Percentiles rank a stretch among this genome's conserved stretches.
Evolutionary conservation across 2,888 invertebrate genomes (phyloP).

Genomic region (Eurytoma californica): DNA sequence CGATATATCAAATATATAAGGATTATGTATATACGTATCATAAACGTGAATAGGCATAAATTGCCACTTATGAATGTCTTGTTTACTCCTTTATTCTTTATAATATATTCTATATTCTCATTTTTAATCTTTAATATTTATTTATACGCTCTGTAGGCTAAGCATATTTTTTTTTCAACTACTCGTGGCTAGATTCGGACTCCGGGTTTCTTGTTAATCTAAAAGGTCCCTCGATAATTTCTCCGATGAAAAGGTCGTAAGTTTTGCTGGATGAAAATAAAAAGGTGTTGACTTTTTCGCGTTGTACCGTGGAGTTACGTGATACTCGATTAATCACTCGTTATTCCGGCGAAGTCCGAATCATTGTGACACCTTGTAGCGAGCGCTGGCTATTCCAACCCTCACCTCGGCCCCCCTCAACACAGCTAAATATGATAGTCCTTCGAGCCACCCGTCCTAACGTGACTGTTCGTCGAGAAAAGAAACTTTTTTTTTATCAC

Average conservation of each 20-base stretch:
- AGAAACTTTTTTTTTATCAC: slow-evolving; percentile 31
- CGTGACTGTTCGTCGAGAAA: slow-evolving; percentile 21
- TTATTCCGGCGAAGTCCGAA: slow-evolving; percentile 61
- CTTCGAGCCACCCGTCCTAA: slow-evolving; percentile 43
- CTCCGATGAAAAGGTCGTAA: neutral
- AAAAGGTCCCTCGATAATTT: slow-evolving; percentile 13
- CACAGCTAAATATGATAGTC: slow-evolving; percentile 67
- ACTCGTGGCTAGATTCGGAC: slow-evolving; percentile 64
- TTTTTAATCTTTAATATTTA: slow-evolving; percentile 55
- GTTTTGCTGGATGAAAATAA: slow-evolving; percentile 4
- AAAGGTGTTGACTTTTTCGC: neutral
- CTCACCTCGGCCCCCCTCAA: slow-evolving; percentile 73
- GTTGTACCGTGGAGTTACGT: neutral
- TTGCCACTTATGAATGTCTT: slow-evolving; percentile 57
- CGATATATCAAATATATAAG: slow-evolving; percentile 70
- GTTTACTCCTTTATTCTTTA: slow-evolving; percentile 54
- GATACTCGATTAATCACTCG: slow-evolving; percentile 3
- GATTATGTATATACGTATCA: slow-evolving; percentile 61
- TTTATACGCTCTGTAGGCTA: slow-evolving; percentile 62
- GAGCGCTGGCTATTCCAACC: slow-evolving; percentile 72
- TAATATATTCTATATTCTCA: slow-evolving; percentile 56
- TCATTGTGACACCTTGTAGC: slow-evolving; percentile 67
- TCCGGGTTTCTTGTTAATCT: slow-evolving; percentile 57
- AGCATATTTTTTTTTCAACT: slow-evolving; percentile 61
- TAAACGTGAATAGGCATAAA: slow-evolving; percentile 53